Conservation (phyloP, 2,888 invertebrate species). For the Smittia sp. region DNA sequence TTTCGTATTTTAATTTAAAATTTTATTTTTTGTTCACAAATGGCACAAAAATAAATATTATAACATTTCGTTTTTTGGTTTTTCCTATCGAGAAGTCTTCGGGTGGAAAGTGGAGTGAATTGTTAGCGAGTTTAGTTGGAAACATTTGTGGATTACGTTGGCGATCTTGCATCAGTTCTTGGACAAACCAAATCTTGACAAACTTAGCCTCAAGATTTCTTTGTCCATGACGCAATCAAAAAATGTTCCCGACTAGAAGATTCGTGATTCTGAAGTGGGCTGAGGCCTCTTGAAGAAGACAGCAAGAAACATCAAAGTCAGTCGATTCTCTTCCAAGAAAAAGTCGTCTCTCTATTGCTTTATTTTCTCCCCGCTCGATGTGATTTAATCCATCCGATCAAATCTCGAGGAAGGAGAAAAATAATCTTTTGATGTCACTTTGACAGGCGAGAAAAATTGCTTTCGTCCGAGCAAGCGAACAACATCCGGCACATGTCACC, state of each 20-base stretch:
- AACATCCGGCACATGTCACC: constrained; percentile 38
- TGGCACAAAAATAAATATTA: constrained; percentile 40
- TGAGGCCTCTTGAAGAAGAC: not conserved
- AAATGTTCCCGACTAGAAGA: not conserved
- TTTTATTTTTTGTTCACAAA: constrained; percentile 30
- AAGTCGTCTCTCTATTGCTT: not conserved
- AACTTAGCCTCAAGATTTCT: no score
- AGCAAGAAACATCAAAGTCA: constrained; percentile 30
- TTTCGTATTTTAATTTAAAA: constrained; percentile 37
- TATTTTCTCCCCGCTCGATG: not conserved
- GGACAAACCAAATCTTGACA: no score
- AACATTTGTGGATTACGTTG: no score
- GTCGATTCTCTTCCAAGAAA: not conserved
- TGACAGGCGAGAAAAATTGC: constrained; percentile 39
- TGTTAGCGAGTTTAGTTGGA: no score
- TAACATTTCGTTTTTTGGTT: constrained; percentile 35
- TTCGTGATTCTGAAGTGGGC: constrained; percentile 4
- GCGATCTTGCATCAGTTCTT: no score
- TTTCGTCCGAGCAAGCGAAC: constrained; percentile 25
- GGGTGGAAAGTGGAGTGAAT: no score
- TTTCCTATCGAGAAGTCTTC: constrained; percentile 5
- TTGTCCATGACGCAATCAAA: no score
- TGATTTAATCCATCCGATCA: constrained; percentile 25
- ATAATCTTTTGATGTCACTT: constrained; percentile 35
- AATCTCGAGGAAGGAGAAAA: constrained; percentile 19